Conservation (phyloP, 2,888 invertebrate species). For the Brachylomia viminalis region DNA sequence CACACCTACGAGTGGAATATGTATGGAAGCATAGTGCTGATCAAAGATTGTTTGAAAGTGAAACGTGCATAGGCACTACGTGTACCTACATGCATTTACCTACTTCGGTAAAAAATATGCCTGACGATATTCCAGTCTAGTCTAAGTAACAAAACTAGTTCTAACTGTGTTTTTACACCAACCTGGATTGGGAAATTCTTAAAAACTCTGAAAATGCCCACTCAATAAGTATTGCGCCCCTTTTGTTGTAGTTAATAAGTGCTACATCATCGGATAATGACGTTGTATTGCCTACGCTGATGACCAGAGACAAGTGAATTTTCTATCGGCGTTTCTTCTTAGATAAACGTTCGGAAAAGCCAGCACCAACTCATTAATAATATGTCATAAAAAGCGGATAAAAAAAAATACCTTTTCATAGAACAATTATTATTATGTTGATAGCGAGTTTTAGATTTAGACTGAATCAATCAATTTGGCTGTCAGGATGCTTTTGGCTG, state of each 20-base stretch:
- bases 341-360: background rate
- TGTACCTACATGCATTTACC: background rate
- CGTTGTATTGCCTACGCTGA: background rate
- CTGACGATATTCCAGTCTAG: background rate
- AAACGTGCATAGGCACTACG: background rate
- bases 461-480: slow-evolving; percentile 28
- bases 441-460: slow-evolving; percentile 21
- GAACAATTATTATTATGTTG: slow-evolving; percentile 22
- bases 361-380: background rate
- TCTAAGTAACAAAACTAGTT: background rate
- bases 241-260: background rate
- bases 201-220: background rate
- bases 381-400: background rate
- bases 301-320: background rate
- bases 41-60: background rate
- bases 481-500: slow-evolving; percentile 27
- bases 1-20: background rate
- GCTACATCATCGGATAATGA: background rate
- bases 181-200: background rate
- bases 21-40: background rate
- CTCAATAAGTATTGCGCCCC: background rate
- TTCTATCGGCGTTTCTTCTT: background rate
- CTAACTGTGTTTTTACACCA: background rate
- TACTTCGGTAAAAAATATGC: background rate
- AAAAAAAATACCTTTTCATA: background rate